Conservation (phyloP, 2,797 vertebrate genomes). For the Sphaeramia orbicularis region DNA sequence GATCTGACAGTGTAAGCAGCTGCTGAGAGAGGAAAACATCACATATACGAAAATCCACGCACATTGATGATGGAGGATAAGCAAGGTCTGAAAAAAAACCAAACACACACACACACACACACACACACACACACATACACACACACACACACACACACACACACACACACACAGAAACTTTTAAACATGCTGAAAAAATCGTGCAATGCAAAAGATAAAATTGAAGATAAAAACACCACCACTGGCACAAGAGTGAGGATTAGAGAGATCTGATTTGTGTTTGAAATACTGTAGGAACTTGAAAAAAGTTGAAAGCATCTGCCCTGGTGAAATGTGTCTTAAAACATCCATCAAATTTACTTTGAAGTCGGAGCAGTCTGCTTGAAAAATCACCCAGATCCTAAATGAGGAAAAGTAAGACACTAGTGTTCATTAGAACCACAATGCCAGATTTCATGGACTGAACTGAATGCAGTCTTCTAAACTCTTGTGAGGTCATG, state of each 20-base stretch:
- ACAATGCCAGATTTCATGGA: conserved; percentile 5
- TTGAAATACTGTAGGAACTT: conserved; percentile 14
- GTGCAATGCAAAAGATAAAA: too few species aligned
- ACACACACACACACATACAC: too few species aligned
- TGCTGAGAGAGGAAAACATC: conserved; percentile 13
- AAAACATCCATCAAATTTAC: conserved; percentile 37
- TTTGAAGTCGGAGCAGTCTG: conserved; percentile 44
- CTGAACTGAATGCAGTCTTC: background rate
- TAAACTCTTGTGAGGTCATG: background rate
- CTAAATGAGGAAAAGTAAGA: conserved; percentile 14
- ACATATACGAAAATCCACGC: background rate
- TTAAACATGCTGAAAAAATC: conserved; percentile 27
- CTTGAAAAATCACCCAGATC: conserved; percentile 16
- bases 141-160: background rate
- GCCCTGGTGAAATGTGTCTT: conserved; percentile 37
- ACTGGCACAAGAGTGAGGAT: conserved; percentile 25
- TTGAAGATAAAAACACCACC: background rate
- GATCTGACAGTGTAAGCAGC: conserved; percentile 27
- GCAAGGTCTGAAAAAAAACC: too few species aligned
- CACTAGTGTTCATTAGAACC: conserved; percentile 11
- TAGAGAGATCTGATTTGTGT: conserved; percentile 16
- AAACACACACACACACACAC: too few species aligned
- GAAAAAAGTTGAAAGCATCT: conserved; percentile 27
- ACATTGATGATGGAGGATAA: background rate
- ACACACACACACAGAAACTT: too few species aligned